Evolutionary conservation across 2,113 vertebrate species (phyloP), one percentile per base, ranked within the genome.

Genomic region (Peucedramus taeniatus): DNA sequence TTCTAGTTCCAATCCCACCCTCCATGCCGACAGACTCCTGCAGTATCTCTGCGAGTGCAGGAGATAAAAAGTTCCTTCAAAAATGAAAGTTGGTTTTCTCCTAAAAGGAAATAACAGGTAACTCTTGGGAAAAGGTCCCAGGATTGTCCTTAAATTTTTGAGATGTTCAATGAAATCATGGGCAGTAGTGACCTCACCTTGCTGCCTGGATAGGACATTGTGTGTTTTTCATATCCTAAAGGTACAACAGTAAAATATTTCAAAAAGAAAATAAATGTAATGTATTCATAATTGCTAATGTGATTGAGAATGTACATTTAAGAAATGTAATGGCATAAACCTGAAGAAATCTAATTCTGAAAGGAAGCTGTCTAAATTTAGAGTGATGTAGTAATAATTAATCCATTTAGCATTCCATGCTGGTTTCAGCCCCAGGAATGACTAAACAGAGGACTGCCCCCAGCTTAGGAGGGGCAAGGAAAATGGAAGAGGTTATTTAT

Each of bases 311-410:
- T 81, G 65, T 95, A 95, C 91, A 96, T 96, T 95, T 95, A 95
- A 96, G 93, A 96, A 97, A 92, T 92, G 60, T 94, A 96, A 97
- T 97, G 95, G 92, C 95, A 96, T 96, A 97, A 93, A 95, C 87
- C 96, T 97, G 94, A 84, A 94, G 83, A 94, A 96, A 96, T 96
- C 94, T 96, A 97, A 97, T 97, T 96, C 89, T 92, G 93, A 97
- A 96, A 94, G 96, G 94, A 97, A 97, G 93, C 92, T 97, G 94
- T 97, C 97, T 96, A 96, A 96, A 93, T 96, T 94, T 97, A 96
- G 93, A 95, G 92, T 96, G 94, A 97, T 97, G 78, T 96, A 97
- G 91, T 94, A 94, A 89, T 97, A 96, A 97, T 96, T 95, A 97
- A 95, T 94, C 95, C 94, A 90, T 94, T 97, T 96, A 97, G 91